Conservation (phyloP, 2,113 vertebrate genomes). For the Climacteris rufus region DNA sequence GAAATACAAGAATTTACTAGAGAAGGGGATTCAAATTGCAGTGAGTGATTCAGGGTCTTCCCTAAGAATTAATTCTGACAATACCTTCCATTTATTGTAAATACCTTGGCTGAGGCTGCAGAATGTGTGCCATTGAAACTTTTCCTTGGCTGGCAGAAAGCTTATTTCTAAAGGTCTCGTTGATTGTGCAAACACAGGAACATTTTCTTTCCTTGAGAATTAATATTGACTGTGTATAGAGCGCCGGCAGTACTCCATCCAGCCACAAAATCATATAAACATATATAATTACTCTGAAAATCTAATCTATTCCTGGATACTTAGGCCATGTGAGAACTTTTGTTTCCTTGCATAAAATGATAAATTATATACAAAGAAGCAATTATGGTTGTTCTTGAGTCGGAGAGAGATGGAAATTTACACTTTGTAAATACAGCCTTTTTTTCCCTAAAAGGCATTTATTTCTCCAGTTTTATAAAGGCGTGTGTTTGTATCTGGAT, state of each 20-base stretch:
- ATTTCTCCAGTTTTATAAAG: background rate
- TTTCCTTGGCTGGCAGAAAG: slow-evolving; percentile 38
- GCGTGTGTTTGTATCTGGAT: background rate
- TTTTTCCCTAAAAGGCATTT: slow-evolving; percentile 27
- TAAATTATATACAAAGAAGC: slow-evolving; percentile 61
- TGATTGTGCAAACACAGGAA: slow-evolving; percentile 63
- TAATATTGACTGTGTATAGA: slow-evolving; percentile 62
- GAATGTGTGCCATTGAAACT: slow-evolving; percentile 32
- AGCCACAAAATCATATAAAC: slow-evolving; percentile 53
- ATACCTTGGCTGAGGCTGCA: background rate
- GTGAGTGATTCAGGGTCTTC: slow-evolving; percentile 1
- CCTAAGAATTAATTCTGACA: slow-evolving; percentile 48
- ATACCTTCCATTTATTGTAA: slow-evolving; percentile 37
- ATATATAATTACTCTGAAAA: slow-evolving; percentile 64
- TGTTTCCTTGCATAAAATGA: slow-evolving; percentile 60
- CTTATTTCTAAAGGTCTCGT: slow-evolving; percentile 67
- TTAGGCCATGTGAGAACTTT: slow-evolving; percentile 59
- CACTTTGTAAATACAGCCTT: background rate
- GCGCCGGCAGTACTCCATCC: slow-evolving; percentile 1
- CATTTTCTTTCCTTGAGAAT: slow-evolving; percentile 59
- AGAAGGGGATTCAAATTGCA: slow-evolving; percentile 34
- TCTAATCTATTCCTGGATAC: slow-evolving; percentile 57
- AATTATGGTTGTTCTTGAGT: slow-evolving; percentile 56
- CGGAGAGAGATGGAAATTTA: slow-evolving; percentile 2
- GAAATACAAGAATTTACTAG: slow-evolving; percentile 29